Conservation (phyloP, 1,140 invertebrate genomes). For the Drosophila arawakana region DNA sequence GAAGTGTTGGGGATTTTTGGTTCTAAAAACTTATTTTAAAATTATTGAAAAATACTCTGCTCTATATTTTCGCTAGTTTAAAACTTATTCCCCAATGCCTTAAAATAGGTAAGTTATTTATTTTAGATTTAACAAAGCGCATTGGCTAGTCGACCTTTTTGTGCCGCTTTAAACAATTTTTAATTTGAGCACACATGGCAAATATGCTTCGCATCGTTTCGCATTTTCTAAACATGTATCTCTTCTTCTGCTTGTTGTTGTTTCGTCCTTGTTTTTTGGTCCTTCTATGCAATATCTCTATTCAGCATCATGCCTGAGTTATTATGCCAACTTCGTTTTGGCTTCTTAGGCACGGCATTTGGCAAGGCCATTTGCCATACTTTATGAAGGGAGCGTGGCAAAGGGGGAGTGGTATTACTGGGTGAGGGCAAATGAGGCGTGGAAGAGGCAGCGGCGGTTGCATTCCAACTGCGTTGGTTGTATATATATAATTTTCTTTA, state of each 20-base stretch:
- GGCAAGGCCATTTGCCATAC: constrained; percentile 76
- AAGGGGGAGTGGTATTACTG: neutral
- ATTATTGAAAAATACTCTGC: too few relatives aligned
- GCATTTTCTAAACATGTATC: constrained; percentile 12
- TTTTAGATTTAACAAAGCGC: neutral
- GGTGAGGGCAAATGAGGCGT: too few relatives aligned
- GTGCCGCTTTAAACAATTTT: constrained; percentile 7
- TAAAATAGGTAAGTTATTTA: neutral
- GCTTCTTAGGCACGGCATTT: constrained; percentile 77
- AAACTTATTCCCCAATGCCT: neutral
- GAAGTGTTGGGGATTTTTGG: too few relatives aligned
- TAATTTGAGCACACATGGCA: constrained; percentile 42
- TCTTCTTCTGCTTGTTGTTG: constrained; percentile 9
- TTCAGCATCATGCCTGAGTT: constrained; percentile 71
- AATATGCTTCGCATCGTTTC: constrained; percentile 42
- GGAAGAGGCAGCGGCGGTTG: neutral
- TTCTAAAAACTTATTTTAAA: too few relatives aligned
- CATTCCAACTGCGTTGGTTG: constrained; percentile 28
- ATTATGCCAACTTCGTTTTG: constrained; percentile 79
- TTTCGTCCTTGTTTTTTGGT: constrained; percentile 17
- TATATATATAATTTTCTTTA: constrained; percentile 75
- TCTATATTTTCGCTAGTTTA: too few relatives aligned
- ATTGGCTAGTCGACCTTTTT: neutral
- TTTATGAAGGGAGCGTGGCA: constrained; percentile 36
- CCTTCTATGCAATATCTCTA: constrained; percentile 56